Evolutionary conservation across 2,888 invertebrate species (phyloP), one percentile per base, ranked within the genome.

Genomic region (Caenorhabditis sp.): DNA sequence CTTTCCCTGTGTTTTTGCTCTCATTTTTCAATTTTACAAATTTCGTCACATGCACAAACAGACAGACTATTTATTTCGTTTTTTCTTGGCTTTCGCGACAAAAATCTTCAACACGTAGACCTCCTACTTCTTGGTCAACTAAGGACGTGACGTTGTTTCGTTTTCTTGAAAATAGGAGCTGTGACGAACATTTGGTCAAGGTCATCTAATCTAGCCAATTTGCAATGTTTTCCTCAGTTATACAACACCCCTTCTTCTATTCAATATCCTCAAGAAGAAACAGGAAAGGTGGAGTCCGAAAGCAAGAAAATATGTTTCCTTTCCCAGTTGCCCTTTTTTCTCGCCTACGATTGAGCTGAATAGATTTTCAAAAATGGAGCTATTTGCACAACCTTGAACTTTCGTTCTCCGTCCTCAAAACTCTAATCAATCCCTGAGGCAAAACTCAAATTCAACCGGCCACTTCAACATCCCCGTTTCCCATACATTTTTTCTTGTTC

Each of bases 391-490:
- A 47, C 44, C 47, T 47, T 66, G 75, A 75, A 66, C 58, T 75
- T 66, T 66, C 49, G 66, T 75, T 66, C 66, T 59, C 12, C 31
- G 28, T 31, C 12, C 56, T 26, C 24, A 24, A 47, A 75, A 31
- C 41, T 47, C 24, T 58, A 59, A 68, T 76, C 68, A 68, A 59
- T 51, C 35, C 59, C 59, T 58, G 35, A 59, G 68, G 68, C 38
- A 26, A 51, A 61, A 41, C 28, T 68, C 61, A 49, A 56, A 63
- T n/a, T n/a, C n/a, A 61, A 35, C 10, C 44, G 16, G n/a, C 59
- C 75, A 66, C 66, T 75, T 75, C 75, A 75, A 75, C 75, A 66
- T 75, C 58, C 54, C 38, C 41, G 10, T 56, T 44, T 56, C 56
- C 31, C 41, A 35, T 24, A 44, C 56, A 56, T 75, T 68, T 44